Percentiles rank a stretch among this genome's conserved stretches.
phyloP scores from a whole-genome alignment of 2,888 invertebrate species.

The Stegophylla sp. region DNA sequence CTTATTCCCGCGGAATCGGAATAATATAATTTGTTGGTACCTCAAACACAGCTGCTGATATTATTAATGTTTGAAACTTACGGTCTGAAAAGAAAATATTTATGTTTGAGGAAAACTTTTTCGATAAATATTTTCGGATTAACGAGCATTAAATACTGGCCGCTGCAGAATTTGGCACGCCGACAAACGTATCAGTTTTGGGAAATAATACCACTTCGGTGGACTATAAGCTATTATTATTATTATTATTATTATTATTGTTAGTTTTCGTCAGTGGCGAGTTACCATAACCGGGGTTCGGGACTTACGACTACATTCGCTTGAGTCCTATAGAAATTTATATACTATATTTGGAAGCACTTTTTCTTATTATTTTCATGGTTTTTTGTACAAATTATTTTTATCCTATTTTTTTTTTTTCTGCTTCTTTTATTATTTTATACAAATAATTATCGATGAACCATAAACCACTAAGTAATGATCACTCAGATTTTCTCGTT shows the following conservation, averaged over 20 bases:
- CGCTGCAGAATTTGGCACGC: slow-evolving; percentile 26
- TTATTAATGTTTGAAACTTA: slow-evolving; percentile 53
- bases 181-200: background rate
- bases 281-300: no score
- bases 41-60: slow-evolving; percentile 47
- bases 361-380: no score
- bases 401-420: no score
- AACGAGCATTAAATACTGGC: slow-evolving; percentile 35
- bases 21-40: slow-evolving; percentile 27
- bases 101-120: slow-evolving; percentile 24
- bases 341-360: background rate
- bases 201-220: slow-evolving; percentile 3
- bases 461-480: no score
- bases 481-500: no score
- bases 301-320: no score
- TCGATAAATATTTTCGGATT: slow-evolving; percentile 54
- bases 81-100: slow-evolving; percentile 19
- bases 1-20: no score
- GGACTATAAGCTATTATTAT: no score
- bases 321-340: background rate
- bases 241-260: background rate
- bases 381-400: no score
- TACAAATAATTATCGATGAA: no score
- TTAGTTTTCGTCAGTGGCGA: background rate
- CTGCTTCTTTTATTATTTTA: no score